Conservation (phyloP, 2,113 vertebrate species). For the Alosa alosa region DNA sequence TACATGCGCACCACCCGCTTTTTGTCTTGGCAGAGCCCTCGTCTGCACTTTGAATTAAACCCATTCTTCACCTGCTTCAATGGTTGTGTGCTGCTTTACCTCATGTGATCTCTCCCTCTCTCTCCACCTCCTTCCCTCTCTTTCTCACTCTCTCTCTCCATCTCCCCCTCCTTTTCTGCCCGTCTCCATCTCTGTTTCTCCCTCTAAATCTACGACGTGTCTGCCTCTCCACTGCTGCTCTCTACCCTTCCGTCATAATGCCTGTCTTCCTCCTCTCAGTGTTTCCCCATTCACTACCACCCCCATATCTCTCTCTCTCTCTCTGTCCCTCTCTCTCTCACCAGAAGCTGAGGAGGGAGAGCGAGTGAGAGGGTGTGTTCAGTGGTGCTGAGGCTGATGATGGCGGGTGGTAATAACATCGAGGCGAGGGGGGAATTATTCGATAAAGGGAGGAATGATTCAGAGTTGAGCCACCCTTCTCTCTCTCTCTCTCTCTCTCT, state of each 20-base stretch:
- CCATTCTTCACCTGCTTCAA: constrained; percentile 22
- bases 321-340: not conserved
- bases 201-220: not conserved
- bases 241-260: too few species aligned
- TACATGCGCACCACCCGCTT: not conserved
- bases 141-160: not conserved
- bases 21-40: not conserved
- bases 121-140: not conserved
- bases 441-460: constrained; percentile 44
- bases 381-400: not conserved
- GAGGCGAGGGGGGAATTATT: constrained; percentile 15
- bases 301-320: not conserved
- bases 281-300: too few species aligned
- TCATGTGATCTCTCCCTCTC: constrained; percentile 7
- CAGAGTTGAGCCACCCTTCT: constrained; percentile 30
- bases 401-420: constrained; percentile 28
- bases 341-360: not conserved
- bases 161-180: not conserved
- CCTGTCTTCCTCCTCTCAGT: too few species aligned
- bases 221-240: too few species aligned
- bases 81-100: constrained; percentile 3
- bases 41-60: constrained; percentile 2
- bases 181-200: constrained; percentile 12
- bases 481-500: not conserved
- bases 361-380: not conserved